phyloP scores from a whole-genome alignment of 2,113 vertebrate species.

The Pedetes capensis region DNA sequence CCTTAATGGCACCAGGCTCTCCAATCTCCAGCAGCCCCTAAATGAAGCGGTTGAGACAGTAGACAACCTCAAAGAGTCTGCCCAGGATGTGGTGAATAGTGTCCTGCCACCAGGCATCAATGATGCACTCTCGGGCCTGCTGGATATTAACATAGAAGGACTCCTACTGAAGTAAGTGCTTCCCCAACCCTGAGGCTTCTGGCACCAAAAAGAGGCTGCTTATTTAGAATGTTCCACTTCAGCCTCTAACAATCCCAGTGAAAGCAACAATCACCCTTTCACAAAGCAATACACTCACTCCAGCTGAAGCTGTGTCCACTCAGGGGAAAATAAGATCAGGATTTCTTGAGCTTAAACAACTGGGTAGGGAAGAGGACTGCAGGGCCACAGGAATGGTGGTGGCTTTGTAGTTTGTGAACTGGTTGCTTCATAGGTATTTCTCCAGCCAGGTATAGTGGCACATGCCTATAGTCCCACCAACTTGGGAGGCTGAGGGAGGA shows the following conservation, averaged over 20 bases:
- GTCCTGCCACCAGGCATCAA: not conserved
- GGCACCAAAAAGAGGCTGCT: not conserved
- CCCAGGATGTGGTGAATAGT: not conserved
- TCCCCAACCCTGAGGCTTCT: not conserved
- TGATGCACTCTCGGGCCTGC: accelerated
- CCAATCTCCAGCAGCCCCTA: not conserved
- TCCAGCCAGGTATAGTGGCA: too few relatives aligned
- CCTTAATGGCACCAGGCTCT: not conserved
- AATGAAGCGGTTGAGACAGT: not conserved
- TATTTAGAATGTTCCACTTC: not conserved
- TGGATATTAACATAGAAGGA: not conserved
- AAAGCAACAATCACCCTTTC: not conserved
- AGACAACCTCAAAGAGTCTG: not conserved
- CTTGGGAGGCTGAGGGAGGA: too few relatives aligned
- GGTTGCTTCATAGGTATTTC: not conserved
- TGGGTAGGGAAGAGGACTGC: too few relatives aligned
- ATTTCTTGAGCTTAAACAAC: not conserved
- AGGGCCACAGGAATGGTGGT: not conserved
- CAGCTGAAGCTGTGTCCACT: not conserved
- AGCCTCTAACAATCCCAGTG: not conserved
- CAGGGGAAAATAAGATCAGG: not conserved
- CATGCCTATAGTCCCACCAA: too few relatives aligned
- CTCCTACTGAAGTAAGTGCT: conserved; percentile 50
- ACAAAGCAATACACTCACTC: not conserved
- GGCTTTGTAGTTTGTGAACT: not conserved